Conservation (phyloP, 2,113 vertebrate species). For the Spilogale gracilis region DNA sequence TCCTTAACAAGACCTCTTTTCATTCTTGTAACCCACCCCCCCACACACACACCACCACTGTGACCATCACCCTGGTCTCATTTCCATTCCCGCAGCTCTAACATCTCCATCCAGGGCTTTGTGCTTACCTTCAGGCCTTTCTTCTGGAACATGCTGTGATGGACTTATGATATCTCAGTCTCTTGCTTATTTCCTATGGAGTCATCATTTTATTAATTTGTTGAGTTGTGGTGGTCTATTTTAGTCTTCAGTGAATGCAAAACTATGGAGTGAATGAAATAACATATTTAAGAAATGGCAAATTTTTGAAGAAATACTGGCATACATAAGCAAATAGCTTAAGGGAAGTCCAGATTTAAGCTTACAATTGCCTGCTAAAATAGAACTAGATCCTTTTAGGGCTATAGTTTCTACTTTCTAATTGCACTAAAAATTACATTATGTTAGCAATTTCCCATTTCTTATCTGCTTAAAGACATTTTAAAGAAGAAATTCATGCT, state of each 20-base stretch:
- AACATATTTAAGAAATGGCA: constrained; percentile 44
- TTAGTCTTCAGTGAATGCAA: constrained; percentile 18
- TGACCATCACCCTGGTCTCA: background rate
- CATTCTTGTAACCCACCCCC: background rate
- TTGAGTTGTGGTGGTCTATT: background rate
- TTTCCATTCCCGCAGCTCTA: background rate
- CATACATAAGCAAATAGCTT: constrained; percentile 51
- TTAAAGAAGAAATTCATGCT: constrained; percentile 46
- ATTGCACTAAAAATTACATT: constrained; percentile 53
- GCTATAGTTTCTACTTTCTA: constrained; percentile 23
- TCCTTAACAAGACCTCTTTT: background rate
- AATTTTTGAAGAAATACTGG: constrained; percentile 53
- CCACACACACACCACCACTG: background rate
- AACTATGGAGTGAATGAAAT: constrained; percentile 36
- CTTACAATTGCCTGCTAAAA: background rate
- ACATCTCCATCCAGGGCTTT: background rate
- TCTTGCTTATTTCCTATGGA: background rate
- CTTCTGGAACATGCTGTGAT: background rate
- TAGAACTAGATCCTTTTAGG: background rate
- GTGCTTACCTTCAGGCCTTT: background rate
- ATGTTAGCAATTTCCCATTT: constrained; percentile 8
- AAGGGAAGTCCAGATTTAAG: constrained; percentile 17
- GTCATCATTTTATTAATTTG: constrained; percentile 14
- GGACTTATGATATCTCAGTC: background rate
- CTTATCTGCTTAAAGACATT: background rate